Evolutionary conservation across 2,888 invertebrate genomes (phyloP), one percentile per base, ranked within the genome.

Genomic region (Eupithecia centaureata): DNA sequence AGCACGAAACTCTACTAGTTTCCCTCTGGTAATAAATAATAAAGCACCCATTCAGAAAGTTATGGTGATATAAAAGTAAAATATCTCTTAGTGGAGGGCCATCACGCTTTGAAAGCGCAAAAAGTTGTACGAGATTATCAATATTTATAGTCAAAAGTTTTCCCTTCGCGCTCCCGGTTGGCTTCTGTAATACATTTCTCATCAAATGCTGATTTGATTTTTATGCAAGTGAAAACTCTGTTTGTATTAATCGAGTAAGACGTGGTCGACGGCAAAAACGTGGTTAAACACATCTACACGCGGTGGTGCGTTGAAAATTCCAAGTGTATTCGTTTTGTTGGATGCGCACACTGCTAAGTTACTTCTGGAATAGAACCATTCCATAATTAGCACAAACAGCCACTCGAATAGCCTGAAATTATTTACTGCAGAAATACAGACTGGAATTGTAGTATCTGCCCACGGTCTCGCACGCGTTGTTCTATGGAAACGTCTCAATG

Each of bases 251-350:
- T 64, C 22, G 74, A 71, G 70, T 65, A 63, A 56, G 67, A 64
- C 64, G 70, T 65, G 65, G 68, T 67, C 62, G 67, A 47, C 63
- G 32, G 67, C 61, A 75, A 73, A 72, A 75, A 67, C 65, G 69
- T 72, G 73, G 79, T 77, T 85, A 86, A 88, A 85, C 77, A 73
- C 67, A 75, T 71, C 68, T 77, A 77, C 74, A 82, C 76, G 85
- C 87, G 83, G 77, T 83, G 86, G 83, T 82, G 83, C 86, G 86
- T 87, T 81, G 79, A 81, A 80, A 78, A 79, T 79, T 77, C 77
- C 76, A 76, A 77, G 76, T 75, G 74, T 80, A 79, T 77, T 67
- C 74, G 71, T 62, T 73, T 70, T 69, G 73, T 68, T 71, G 69
- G 52, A 15, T 64, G 52, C 77, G 73, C 69, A 63, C 8, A 18